phyloP scores from a whole-genome alignment of 2,888 invertebrate species.

The Chloroclysta siterata region DNA sequence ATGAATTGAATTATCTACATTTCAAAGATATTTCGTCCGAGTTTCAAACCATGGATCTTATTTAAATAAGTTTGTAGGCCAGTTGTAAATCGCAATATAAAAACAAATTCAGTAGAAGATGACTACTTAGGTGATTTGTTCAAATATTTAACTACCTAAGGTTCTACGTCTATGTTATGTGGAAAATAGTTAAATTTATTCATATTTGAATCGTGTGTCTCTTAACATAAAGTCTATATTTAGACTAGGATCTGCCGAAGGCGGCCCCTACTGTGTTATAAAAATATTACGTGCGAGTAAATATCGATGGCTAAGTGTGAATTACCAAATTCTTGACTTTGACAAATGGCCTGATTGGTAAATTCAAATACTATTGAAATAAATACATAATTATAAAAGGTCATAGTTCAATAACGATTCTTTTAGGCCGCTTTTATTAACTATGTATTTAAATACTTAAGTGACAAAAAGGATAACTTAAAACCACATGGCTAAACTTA shows the following conservation, averaged over 20 bases:
- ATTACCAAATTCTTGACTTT: conserved; percentile 20
- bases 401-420: no score
- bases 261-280: conserved; percentile 1
- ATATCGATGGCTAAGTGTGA: conserved; percentile 30
- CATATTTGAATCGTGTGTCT: conserved; percentile 9
- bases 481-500: no score
- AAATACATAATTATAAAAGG: neutral
- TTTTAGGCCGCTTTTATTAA: no score
- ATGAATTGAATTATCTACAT: no score
- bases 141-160: conserved; percentile 25
- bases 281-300: conserved; percentile 11
- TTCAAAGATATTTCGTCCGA: no score
- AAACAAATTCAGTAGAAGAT: conserved; percentile 23
- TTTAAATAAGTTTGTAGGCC: neutral
- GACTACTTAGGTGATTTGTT: conserved; percentile 18
- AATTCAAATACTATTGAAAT: neutral
- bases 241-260: neutral
- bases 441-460: no score
- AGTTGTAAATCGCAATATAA: conserved; percentile 3
- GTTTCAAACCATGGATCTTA: neutral
- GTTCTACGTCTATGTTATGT: neutral
- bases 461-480: no score
- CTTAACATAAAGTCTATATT: neutral
- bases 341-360: conserved; percentile 5
- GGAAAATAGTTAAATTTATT: neutral